Evolutionary conservation across 2,113 vertebrate species (phyloP).

Genomic region (Gymnocephalus cernua): DNA sequence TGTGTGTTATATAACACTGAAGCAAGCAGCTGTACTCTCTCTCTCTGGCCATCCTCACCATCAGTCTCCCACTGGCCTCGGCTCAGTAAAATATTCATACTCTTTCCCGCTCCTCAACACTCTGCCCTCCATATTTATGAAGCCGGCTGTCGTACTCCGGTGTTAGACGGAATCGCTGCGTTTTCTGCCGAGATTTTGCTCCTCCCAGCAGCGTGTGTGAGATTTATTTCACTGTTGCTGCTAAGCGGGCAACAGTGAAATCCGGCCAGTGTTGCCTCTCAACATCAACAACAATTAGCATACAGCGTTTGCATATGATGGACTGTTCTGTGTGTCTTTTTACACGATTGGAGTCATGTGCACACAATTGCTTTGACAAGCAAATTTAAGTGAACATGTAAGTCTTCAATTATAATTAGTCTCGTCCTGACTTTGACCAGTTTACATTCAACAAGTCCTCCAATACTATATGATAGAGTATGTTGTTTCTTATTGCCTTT

Average conservation of each 20-base stretch:
- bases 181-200: slow-evolving; percentile 44
- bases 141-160: slow-evolving; percentile 54
- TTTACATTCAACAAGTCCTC: slow-evolving; percentile 3
- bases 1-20: slow-evolving; percentile 70
- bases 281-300: slow-evolving; percentile 33
- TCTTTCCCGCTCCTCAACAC: slow-evolving; percentile 53
- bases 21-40: slow-evolving; percentile 56
- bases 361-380: neutral
- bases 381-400: slow-evolving; percentile 8
- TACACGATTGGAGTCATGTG: slow-evolving; percentile 9
- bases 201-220: slow-evolving; percentile 15
- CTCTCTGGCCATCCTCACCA: slow-evolving; percentile 56
- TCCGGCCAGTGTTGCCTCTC: neutral
- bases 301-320: neutral
- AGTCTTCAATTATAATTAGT: slow-evolving; percentile 1
- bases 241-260: slow-evolving; percentile 38
- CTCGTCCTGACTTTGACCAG: neutral
- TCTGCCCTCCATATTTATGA: slow-evolving; percentile 76
- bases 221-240: slow-evolving; percentile 53
- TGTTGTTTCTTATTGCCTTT: neutral
- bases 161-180: slow-evolving; percentile 49
- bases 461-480: neutral
- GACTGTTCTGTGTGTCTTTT: neutral
- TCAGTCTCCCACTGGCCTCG: slow-evolving; percentile 62
- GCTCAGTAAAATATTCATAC: slow-evolving; percentile 77